Conservation (phyloP, 2,113 vertebrate species). For the Tragulus kanchil region DNA sequence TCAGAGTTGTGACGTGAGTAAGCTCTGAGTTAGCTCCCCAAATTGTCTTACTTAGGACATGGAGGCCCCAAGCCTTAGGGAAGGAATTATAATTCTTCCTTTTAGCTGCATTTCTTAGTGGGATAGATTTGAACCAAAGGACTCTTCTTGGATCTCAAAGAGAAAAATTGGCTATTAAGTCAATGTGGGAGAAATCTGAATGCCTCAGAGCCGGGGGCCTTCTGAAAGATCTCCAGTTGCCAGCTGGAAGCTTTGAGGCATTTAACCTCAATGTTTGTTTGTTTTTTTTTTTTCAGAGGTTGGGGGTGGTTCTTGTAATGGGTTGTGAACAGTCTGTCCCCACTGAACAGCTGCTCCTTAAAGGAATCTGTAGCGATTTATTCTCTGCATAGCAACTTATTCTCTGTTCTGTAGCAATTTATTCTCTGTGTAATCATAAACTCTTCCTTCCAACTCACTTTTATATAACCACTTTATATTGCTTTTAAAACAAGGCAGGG, state of each 20-base stretch:
- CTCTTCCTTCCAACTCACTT: background rate
- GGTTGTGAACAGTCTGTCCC: background rate
- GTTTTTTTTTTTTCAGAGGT: accelerated
- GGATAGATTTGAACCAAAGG: background rate
- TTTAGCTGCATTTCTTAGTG: background rate
- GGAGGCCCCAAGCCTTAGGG: background rate
- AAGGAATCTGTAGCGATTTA: background rate
- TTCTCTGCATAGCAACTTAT: background rate
- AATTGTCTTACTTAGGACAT: background rate
- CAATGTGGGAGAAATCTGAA: background rate
- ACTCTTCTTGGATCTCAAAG: background rate
- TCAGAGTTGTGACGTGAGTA: background rate
- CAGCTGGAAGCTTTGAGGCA: background rate
- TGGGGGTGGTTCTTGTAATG: accelerated
- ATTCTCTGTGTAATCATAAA: background rate
- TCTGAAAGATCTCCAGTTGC: background rate
- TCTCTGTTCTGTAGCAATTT: background rate
- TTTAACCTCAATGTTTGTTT: background rate
- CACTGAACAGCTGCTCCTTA: background rate
- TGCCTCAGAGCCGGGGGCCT: background rate
- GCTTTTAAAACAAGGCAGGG: background rate
- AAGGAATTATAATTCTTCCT: background rate
- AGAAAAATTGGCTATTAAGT: background rate
- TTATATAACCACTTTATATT: background rate
- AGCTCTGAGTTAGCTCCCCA: background rate